Evolutionary conservation across 2,113 vertebrate genomes (phyloP), one percentile per base, ranked within the genome.

Genomic region (Neofelis nebulosa): DNA sequence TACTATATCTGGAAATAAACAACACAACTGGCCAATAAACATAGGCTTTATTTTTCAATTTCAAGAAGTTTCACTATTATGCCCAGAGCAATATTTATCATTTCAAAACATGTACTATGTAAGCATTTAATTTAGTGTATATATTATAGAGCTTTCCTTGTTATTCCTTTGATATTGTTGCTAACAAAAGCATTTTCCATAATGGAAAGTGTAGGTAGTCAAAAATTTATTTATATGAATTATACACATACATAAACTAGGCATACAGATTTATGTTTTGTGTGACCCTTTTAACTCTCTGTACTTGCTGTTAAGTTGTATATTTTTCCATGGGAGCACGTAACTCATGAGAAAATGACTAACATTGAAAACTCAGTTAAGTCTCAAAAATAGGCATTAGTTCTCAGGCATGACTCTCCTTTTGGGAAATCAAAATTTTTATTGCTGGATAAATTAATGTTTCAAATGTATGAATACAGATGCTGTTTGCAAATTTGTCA

Each of bases 341-440:
- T 99, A 99, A 99, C 98, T 99, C 98, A 99, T 95, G 94, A 98
- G 97, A 98, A 98, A 98, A 98, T 98, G 95, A 98, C 98, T 98
- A 98, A 99, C 68, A 27, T 55, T 98, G 98, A 99, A 98, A 99
- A 98, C 95, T 98, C 98, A 98, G 98, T 99, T 99, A 99, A 98
- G 97, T 97, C 97, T 98, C 98, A 98, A 98, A 98, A 99, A 96
- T 7, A 98, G 68, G 94, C 98, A 99, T 99, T 99, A 98, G 98
- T 98, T 99, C 95, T 98, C 97, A 98, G 98, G 95, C 97, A 97
- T 98, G 96, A 94, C 96, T 98, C 97, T 98, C 98, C 99, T 99
- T 99, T 98, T 98, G 99, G 99, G 99, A 99, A 99, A 99, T 99
- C 98, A 99, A 98, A 98, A 94, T 92, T 99, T 99, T 99, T 99